Conservation (phyloP, 2,888 invertebrate species). For the Archips crataeganus region DNA sequence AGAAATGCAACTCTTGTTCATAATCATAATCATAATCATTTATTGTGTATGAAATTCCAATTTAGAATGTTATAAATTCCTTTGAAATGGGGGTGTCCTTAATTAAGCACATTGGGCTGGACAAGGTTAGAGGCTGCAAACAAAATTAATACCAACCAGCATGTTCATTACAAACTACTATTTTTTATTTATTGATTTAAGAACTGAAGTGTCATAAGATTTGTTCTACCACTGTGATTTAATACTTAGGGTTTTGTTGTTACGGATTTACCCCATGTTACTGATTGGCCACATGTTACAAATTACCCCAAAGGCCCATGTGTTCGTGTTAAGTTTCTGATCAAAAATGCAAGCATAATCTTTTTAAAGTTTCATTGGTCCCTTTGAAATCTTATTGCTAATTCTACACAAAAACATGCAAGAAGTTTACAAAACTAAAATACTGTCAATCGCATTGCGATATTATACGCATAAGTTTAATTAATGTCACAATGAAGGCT, state of each 20-base stretch:
- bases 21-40: no score
- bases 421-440: conserved; percentile 39
- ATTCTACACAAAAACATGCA: conserved; percentile 27
- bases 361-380: conserved; percentile 31
- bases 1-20: no score
- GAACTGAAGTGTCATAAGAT: no score
- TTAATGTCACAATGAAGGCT: conserved; percentile 19
- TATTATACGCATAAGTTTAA: conserved; percentile 8
- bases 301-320: background rate
- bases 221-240: no score
- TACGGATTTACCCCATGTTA: background rate
- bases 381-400: conserved; percentile 37
- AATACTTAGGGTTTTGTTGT: background rate
- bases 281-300: background rate
- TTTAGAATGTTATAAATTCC: no score
- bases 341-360: conserved; percentile 25
- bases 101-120: no score
- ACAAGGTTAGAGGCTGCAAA: no score
- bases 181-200: no score
- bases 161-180: no score
- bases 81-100: no score
- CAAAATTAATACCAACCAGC: no score
- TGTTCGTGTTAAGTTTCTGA: conserved; percentile 1
- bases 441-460: conserved; percentile 38
- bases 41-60: no score